Evolutionary conservation across 2,797 vertebrate genomes (phyloP).

Genomic region (Eutrigla gurnardus): DNA sequence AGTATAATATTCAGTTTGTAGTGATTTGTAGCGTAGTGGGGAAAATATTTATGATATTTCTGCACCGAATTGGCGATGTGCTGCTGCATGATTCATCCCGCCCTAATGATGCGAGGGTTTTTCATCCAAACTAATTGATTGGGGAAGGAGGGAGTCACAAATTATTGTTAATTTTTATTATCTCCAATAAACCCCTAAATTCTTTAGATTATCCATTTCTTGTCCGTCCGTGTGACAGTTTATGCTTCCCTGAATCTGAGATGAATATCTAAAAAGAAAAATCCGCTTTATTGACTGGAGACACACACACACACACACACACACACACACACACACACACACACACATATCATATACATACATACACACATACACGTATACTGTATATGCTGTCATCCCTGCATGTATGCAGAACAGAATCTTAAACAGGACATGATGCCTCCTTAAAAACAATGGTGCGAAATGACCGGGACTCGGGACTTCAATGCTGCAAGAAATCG

Average conservation of each 20-base stretch:
- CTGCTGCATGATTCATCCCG: conserved; percentile 64
- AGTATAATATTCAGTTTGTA: conserved; percentile 14
- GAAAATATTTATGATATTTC: conserved; percentile 46
- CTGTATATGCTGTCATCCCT: too few relatives aligned
- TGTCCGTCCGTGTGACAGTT: neutral
- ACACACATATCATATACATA: neutral
- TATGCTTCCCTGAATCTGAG: conserved; percentile 25
- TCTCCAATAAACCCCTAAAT: conserved; percentile 39
- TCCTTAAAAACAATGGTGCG: too few relatives aligned
- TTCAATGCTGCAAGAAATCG: neutral
- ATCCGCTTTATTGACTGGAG: neutral
- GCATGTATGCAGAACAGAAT: too few relatives aligned
- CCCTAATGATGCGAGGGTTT: conserved; percentile 38
- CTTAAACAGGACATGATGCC: too few relatives aligned
- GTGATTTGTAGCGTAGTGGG: conserved; percentile 20
- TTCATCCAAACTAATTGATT: conserved; percentile 68
- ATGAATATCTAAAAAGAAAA: neutral
- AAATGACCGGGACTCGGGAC: neutral
- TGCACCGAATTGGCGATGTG: conserved; percentile 46
- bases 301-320: too few relatives aligned
- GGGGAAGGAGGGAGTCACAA: conserved; percentile 56
- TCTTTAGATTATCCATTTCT: conserved; percentile 48
- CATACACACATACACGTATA: neutral
- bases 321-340: too few relatives aligned
- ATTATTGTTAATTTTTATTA: conserved; percentile 67